These are phyloP conservation scores for Chlamydotis undulata DNA, from an alignment of 2,113 vertebrate species.

Conservation along the genomic window DNA sequence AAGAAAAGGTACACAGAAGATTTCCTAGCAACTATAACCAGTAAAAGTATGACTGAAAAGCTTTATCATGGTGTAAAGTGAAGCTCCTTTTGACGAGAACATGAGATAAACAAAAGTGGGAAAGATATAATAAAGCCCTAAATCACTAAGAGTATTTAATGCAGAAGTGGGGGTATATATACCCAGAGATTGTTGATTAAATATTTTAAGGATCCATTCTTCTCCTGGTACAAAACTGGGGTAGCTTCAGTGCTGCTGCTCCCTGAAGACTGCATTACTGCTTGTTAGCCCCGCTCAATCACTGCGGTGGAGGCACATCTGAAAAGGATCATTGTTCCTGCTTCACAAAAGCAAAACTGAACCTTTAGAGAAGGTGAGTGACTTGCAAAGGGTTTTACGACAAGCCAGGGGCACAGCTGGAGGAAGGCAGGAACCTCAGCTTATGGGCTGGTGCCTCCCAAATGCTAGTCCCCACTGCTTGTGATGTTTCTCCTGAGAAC, in stretches of 20 bases:
- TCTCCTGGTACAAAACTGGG: background rate
- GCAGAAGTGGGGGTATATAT: background rate
- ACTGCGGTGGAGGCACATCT: background rate
- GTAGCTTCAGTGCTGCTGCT: background rate
- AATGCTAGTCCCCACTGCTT: background rate
- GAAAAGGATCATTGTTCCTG: conserved; percentile 35
- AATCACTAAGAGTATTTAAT: conserved; percentile 8
- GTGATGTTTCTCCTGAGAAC: background rate
- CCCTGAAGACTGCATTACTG: conserved; percentile 6
- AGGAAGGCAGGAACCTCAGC: background rate
- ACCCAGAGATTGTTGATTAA: background rate
- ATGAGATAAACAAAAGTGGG: conserved; percentile 27
- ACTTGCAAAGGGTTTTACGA: background rate
- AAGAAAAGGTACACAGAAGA: background rate
- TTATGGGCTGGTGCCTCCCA: accelerated
- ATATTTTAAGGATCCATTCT: conserved; percentile 39
- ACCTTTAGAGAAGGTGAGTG: conserved; percentile 22
- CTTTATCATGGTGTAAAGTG: background rate
- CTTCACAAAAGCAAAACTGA: background rate
- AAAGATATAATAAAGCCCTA: conserved; percentile 6
- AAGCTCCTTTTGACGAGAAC: background rate
- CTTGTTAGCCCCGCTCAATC: background rate
- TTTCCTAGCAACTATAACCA: background rate
- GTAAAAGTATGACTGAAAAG: background rate
- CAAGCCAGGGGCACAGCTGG: background rate